These are phyloP conservation scores for Stigmatopora argus DNA, from an alignment of 2,113 vertebrate species.

Conservation along the genomic window DNA sequence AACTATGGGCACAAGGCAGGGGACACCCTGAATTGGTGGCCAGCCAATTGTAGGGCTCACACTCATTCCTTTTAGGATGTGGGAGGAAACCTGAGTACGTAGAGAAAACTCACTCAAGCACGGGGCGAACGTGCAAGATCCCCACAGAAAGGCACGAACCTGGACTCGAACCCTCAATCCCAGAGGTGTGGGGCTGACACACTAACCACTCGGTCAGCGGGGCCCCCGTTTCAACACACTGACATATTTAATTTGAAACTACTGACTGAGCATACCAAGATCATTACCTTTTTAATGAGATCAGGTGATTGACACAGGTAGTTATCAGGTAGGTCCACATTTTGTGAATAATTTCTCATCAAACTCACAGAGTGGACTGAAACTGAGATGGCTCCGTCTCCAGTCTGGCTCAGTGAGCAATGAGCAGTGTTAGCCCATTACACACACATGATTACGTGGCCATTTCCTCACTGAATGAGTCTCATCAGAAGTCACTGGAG, in stretches of 20 bases:
- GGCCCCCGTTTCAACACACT: too few species aligned
- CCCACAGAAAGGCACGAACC: too few species aligned
- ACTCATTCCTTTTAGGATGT: too few species aligned
- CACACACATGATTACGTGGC: constrained; percentile 71
- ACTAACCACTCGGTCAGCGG: too few species aligned
- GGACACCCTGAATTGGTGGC: too few species aligned
- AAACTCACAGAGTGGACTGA: constrained; percentile 28
- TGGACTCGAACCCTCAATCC: too few species aligned
- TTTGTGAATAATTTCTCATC: constrained; percentile 6
- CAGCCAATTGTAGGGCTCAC: too few species aligned
- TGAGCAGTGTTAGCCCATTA: constrained; percentile 69
- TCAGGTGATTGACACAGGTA: constrained; percentile 21
- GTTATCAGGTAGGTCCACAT: constrained; percentile 13
- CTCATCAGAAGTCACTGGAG: constrained; percentile 72
- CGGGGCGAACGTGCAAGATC: too few species aligned
- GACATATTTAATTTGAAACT: neutral
- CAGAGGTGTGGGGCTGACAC: too few species aligned
- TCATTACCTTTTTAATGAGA: constrained; percentile 3
- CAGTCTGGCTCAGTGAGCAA: constrained; percentile 64
- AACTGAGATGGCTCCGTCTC: constrained; percentile 27
- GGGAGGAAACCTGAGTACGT: too few species aligned
- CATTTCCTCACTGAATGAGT: constrained; percentile 65
- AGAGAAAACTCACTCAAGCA: too few species aligned
- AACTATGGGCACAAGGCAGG: too few species aligned
- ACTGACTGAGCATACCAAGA: neutral